Base-by-base conservation (phyloP, 92 coral and sea anemone species). In the Paragorgia papillata region DNA sequence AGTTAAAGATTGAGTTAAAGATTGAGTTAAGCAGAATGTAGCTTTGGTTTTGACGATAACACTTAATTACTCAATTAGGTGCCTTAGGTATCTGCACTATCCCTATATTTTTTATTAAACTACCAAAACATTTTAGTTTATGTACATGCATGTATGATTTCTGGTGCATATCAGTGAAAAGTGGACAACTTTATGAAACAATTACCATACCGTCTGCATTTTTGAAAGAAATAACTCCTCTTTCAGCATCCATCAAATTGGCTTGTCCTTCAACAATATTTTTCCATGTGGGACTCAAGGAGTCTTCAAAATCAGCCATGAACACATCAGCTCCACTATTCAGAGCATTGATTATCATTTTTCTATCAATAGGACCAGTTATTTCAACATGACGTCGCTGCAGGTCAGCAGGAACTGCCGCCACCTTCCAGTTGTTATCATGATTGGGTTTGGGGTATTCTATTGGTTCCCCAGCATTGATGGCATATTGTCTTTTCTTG, bases 261-360 rank as follows among this genome's bases (percentile, higher is more conserved):
- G 89, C 76, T 80, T 94, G 98, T 15, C 98, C 98, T 60, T 94
- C 98, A 41, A 94, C 80, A 26, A 91, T 67, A 57, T 91, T 94
- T 73, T 87, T 94, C 98, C 98, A 94, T 2, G 93, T 84, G 22
- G 98, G 98, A 25, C 94, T 80, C 17, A 91, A 82, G 1, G 98
- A 94, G 55, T 94, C 98, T 77, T 94, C 98, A 82, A 94, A 94
- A 83, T 94, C 98, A 26, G 98, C 91, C 98, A 94, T 94, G 76
- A 88, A 94, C 57, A 94, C 77, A 60, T 94, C 98, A 0, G 98
- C 97, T 19, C 97, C 98, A 90, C 98, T 94, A 82, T 94, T 94
- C 60, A 94, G 65, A 35, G 98, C 98, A 94, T 91, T 89, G 46
- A 94, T 94, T 40, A 94, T 91, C 98, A 94, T 94, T 85, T 94